Evolutionary conservation across 2,113 vertebrate species (phyloP).

Genomic region (Anarhynchus alexandrinus): DNA sequence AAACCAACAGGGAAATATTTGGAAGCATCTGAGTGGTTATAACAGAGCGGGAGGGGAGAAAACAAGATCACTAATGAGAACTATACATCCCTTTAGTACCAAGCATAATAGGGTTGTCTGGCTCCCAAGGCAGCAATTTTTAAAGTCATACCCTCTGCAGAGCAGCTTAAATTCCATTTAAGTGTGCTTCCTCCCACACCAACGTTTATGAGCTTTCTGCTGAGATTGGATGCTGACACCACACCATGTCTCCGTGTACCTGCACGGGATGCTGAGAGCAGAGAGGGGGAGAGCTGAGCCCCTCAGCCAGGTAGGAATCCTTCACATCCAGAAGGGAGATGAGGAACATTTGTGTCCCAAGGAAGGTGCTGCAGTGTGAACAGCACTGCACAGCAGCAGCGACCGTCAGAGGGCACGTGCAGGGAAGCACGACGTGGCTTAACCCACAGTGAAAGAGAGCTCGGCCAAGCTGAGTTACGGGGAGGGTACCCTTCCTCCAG

Average conservation of each 20-base stretch:
- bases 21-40: not conserved
- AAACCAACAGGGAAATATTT: constrained; percentile 20
- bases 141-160: not conserved
- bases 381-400: not conserved
- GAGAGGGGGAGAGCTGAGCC: not conserved
- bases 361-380: not conserved
- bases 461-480: not conserved
- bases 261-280: rapidly evolving
- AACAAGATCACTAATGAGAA: constrained; percentile 37
- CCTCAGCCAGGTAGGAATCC: not conserved
- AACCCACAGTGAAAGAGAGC: not conserved
- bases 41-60: constrained; percentile 8
- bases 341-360: not conserved
- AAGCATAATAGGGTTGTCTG: not conserved
- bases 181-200: not conserved
- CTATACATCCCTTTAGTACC: constrained; percentile 18
- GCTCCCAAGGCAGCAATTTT: not conserved
- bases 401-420: rapidly evolving
- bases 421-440: rapidly evolving
- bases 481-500: not conserved
- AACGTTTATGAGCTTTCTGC: not conserved
- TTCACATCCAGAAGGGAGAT: not conserved
- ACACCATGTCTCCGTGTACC: rapidly evolving
- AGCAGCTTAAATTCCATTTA: not conserved
- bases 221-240: not conserved